A percentile compares a stretch with the other conserved stretches of the same genome.
Evolutionary conservation across 1,140 invertebrate species (phyloP).

Genomic region (Trichoplusia ni): DNA sequence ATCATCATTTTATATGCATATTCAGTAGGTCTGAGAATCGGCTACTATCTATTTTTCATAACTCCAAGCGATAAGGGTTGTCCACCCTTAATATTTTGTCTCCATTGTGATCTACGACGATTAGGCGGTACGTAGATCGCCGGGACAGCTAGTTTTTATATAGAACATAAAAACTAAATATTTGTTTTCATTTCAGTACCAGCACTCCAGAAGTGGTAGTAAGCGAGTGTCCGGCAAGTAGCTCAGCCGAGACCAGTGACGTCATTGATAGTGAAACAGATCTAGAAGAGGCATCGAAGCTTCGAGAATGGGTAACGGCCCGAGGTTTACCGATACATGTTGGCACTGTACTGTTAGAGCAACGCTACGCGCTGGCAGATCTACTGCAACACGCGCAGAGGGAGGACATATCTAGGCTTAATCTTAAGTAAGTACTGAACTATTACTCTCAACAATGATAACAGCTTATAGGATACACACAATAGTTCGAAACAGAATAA

Average conservation of each 20-base stretch:
- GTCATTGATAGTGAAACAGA: background rate
- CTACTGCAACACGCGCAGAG: conserved; percentile 66
- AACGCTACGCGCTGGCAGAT: conserved; percentile 64
- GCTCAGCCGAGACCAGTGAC: background rate
- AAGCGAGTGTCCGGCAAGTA: background rate
- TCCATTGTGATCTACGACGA: too few species aligned
- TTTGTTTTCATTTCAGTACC: background rate
- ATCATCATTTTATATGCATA: too few species aligned
- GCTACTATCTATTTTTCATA: too few species aligned
- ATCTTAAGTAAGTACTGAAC: conserved; percentile 67
- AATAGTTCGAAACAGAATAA: too few species aligned
- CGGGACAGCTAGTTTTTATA: too few species aligned
- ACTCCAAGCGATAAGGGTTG: too few species aligned
- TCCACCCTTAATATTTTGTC: too few species aligned
- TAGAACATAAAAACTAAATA: too few species aligned
- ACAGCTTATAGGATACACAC: too few species aligned
- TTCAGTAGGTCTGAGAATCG: too few species aligned
- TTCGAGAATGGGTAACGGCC: conserved; percentile 54
- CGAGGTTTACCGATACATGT: conserved; percentile 52
- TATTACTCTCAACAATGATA: too few species aligned
- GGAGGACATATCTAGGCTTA: conserved; percentile 68
- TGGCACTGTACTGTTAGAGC: conserved; percentile 45
- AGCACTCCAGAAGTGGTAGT: conserved; percentile 1
- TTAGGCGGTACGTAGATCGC: too few species aligned
- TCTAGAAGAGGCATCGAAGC: background rate